Base-by-base conservation (phyloP, 92 coral and sea anemone genomes). In the Epizoanthus rinbou region DNA sequence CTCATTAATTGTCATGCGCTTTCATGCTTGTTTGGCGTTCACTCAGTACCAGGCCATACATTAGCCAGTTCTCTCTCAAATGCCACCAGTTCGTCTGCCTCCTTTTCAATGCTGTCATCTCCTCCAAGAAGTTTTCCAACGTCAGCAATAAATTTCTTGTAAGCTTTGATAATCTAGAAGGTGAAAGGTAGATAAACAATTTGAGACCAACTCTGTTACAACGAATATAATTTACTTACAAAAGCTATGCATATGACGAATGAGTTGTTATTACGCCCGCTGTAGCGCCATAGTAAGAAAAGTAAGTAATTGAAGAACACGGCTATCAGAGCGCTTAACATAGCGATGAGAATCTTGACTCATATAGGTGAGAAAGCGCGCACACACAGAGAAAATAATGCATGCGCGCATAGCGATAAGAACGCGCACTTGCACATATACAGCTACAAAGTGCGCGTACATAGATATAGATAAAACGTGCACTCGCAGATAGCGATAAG, bases 71-170 rank as follows among this genome's bases (percentile, higher is more conserved):
- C 80, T 47, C 84, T 94, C 79, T 97, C 99, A 67, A 97, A 90
- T 70, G 83, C 94, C 50, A 97, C 91, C 58, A 97, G 87, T 73
- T 90, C 97, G 15, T 91, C 91, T 45, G 99, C 99, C 45, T 84
- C 84, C 50, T 80, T 86, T 53, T 70, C 86, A 75, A 91, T 91
- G 41, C 90, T 82, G n/a, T 83, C 82, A 22, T 78, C 91, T 0
- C 93, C 92, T 37, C 97, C 97, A 71, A 97, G 92, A 22, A 95
- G 87, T 37, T 79, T 89, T 8, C 98, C 99, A 60, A 97, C 98
- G 31, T 93, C 93, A 15, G 76, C 85, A 56, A 97, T 92, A 23
- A 91, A 97, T 79, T 89, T 82, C 64, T 92, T 97, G 90, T 97
- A 97, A 23, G 99, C 98, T 65, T 89, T 92, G 35, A 97, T 88